A percentile compares a stretch with the other conserved stretches of the same genome.
phyloP scores from a whole-genome alignment of 2,113 vertebrate species.

The Albula goreensis region DNA sequence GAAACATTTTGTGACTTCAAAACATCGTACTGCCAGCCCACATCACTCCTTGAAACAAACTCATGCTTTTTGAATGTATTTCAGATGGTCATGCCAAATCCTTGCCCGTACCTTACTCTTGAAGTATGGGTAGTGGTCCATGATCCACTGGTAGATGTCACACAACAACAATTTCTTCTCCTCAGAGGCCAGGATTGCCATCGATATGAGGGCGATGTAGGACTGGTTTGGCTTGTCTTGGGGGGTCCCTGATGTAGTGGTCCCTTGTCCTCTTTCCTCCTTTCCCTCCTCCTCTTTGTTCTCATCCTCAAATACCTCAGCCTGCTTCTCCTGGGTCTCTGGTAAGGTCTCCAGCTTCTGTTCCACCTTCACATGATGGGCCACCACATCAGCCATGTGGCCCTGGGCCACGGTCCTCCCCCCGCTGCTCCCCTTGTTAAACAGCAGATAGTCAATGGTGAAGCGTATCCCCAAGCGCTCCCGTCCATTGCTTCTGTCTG shows the following conservation, averaged over 20 bases:
- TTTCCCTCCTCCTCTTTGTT: conserved; percentile 45
- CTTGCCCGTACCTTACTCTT: conserved; percentile 73
- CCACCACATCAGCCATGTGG: conserved; percentile 36
- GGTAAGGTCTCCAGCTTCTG: conserved; percentile 39
- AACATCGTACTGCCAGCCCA: too few species aligned
- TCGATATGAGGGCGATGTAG: conserved; percentile 81
- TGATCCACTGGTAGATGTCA: conserved; percentile 87
- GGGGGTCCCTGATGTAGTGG: conserved; percentile 12
- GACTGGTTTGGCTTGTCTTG: conserved; percentile 75
- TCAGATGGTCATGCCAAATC: neutral
- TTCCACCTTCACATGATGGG: conserved; percentile 37
- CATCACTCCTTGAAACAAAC: neutral
- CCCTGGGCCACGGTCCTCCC: conserved; percentile 44
- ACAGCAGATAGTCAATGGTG: conserved; percentile 76
- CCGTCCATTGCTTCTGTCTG: conserved; percentile 37
- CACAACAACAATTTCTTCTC: conserved; percentile 80
- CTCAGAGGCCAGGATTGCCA: conserved; percentile 75
- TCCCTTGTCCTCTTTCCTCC: conserved; percentile 28
- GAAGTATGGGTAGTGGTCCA: conserved; percentile 82
- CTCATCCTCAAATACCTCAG: conserved; percentile 27
- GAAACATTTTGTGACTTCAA: too few species aligned
- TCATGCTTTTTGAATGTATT: neutral
- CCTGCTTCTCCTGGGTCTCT: conserved; percentile 38
- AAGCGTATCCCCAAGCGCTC: conserved; percentile 67
- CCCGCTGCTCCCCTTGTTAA: conserved; percentile 61